A percentile compares a stretch with the other conserved stretches of the same genome.
Evolutionary conservation across 2,113 vertebrate species (phyloP).

Genomic region (Tragelaphus scriptus): DNA sequence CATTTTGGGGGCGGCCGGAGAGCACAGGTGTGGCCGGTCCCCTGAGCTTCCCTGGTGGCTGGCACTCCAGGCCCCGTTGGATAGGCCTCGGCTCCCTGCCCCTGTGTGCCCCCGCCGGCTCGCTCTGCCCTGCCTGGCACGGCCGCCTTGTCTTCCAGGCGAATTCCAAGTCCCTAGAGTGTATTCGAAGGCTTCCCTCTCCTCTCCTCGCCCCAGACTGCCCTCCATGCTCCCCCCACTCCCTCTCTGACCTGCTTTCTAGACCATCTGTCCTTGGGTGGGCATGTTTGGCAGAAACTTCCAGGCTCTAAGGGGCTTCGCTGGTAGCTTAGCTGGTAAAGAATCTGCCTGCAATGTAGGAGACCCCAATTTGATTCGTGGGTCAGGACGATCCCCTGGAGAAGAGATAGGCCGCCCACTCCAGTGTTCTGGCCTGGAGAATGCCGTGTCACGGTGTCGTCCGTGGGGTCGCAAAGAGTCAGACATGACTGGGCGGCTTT

Average conservation of each 20-base stretch:
- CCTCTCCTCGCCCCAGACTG: not conserved
- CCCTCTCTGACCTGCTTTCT: not conserved
- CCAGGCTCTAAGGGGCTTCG: not conserved
- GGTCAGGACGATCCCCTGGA: not conserved
- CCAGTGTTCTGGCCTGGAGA: not conserved
- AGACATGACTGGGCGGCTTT: not conserved
- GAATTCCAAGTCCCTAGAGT: accelerated
- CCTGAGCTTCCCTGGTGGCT: not conserved
- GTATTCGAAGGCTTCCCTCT: accelerated
- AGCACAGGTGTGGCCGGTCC: not conserved
- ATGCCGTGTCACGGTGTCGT: not conserved
- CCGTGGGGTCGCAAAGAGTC: not conserved
- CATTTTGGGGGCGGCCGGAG: not conserved
- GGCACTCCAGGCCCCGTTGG: not conserved
- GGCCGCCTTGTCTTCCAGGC: not conserved
- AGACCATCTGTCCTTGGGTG: not conserved
- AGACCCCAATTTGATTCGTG: not conserved
- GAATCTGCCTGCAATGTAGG: not conserved
- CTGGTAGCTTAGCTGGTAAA: not conserved
- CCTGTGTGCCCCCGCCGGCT: not conserved
- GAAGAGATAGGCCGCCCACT: not conserved
- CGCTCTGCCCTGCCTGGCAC: accelerated
- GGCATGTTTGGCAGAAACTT: not conserved
- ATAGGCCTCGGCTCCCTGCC: not conserved
- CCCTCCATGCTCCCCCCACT: not conserved